Conservation (phyloP, 2,888 invertebrate genomes). For the Endotricha flammealis region DNA sequence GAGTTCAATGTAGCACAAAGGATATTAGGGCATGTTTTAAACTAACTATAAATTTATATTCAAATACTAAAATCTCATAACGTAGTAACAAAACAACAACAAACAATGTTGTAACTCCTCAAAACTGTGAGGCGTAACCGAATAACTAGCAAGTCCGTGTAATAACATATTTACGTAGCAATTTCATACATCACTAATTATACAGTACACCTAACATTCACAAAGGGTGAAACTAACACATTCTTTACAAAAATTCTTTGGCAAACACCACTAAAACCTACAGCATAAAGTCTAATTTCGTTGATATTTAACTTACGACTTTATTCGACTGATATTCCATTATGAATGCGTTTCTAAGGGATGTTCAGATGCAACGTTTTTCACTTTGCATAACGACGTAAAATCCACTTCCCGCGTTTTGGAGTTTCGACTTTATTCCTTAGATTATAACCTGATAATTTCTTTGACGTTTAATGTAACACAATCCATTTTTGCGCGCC, state of each 20-base stretch:
- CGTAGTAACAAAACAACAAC: slow-evolving; percentile 25
- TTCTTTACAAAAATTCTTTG: slow-evolving; percentile 20
- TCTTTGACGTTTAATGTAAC: slow-evolving; percentile 17
- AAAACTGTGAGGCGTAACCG: slow-evolving; percentile 28
- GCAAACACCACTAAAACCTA: slow-evolving; percentile 26
- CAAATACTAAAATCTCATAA: slow-evolving; percentile 10
- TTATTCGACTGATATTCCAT: slow-evolving; percentile 27
- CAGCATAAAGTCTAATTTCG: slow-evolving; percentile 22
- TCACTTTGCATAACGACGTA: slow-evolving; percentile 26
- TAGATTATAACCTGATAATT: slow-evolving; percentile 18
- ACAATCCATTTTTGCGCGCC: slow-evolving; percentile 16
- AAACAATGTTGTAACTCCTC: too few relatives aligned
- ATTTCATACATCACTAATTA: slow-evolving; percentile 74
- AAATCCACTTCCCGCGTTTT: slow-evolving; percentile 12
- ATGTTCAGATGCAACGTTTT: slow-evolving; percentile 68
- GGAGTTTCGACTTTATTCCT: slow-evolving; percentile 24
- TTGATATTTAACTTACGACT: slow-evolving; percentile 20
- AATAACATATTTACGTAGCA: slow-evolving; percentile 64
- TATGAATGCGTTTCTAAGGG: slow-evolving; percentile 68
- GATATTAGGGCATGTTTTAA: too few relatives aligned
- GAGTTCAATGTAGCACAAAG: too few relatives aligned
- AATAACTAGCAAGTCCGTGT: slow-evolving; percentile 30
- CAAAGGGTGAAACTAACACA: slow-evolving; percentile 53
- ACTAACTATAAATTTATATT: too few relatives aligned
- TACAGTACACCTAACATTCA: slow-evolving; percentile 61